Conservation (phyloP, 2,113 vertebrate genomes). For the Mola mola region DNA sequence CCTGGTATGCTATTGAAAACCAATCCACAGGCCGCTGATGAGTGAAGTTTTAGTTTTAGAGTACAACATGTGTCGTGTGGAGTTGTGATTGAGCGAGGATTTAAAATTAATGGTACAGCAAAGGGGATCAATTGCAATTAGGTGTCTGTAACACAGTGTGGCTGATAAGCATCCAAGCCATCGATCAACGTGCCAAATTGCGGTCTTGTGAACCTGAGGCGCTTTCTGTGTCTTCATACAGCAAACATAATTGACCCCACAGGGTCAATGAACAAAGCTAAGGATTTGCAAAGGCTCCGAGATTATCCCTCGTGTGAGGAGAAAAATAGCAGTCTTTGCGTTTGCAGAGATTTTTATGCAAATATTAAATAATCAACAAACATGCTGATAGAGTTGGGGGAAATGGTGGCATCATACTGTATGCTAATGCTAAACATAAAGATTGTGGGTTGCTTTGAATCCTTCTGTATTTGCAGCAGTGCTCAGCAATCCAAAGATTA, state of each 20-base stretch:
- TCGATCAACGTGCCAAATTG: conserved; percentile 68
- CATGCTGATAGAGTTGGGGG: conserved; percentile 41
- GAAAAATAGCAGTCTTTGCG: conserved; percentile 40
- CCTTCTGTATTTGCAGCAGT: conserved; percentile 41
- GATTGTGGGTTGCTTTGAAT: conserved; percentile 34
- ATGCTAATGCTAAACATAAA: conserved; percentile 49
- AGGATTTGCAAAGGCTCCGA: conserved; percentile 43
- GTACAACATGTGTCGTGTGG: conserved; percentile 43
- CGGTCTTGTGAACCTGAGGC: conserved; percentile 52
- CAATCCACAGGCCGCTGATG: conserved; percentile 58
- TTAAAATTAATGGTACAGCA: conserved; percentile 79
- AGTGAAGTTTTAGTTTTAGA: conserved; percentile 72
- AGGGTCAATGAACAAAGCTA: conserved; percentile 67
- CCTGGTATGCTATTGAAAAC: conserved; percentile 64
- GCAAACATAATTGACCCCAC: conserved; percentile 71
- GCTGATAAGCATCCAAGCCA: conserved; percentile 76
- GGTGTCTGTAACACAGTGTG: conserved; percentile 73
- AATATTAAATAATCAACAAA: conserved; percentile 58
- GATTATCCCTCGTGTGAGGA: conserved; percentile 47
- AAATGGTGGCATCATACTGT: conserved; percentile 27
- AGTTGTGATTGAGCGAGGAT: conserved; percentile 70
- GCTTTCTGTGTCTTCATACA: conserved; percentile 31
- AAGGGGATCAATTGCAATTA: conserved; percentile 82
- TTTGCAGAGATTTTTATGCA: conserved; percentile 67
- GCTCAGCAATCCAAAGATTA: conserved; percentile 55